Percentiles rank a stretch among this genome's conserved stretches.
Evolutionary conservation across 1,140 invertebrate species (phyloP).

Genomic region (Caerostris extrusa): DNA sequence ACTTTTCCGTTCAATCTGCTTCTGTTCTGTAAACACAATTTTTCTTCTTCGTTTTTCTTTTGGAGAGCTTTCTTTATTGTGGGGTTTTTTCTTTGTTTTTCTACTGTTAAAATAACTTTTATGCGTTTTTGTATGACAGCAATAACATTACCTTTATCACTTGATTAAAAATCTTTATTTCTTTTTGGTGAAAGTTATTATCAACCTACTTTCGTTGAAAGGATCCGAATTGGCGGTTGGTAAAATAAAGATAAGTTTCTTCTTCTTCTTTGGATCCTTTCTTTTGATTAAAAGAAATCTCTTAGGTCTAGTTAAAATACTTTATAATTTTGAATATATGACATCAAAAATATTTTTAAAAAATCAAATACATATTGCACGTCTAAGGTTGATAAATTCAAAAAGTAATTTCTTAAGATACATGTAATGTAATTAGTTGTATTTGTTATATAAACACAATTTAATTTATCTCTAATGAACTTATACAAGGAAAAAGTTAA

Average conservation of each 20-base stretch:
- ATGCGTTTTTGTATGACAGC: neutral
- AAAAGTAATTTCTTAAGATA: neutral
- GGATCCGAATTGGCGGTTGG: neutral
- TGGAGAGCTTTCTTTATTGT: neutral
- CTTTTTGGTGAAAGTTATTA: neutral
- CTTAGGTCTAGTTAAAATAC: neutral
- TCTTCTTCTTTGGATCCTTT: neutral
- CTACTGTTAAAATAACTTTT: neutral
- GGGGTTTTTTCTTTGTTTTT: neutral
- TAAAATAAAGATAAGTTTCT: neutral
- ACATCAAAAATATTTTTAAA: neutral
- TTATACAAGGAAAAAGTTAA: too few species aligned
- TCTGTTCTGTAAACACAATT: neutral
- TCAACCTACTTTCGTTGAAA: neutral
- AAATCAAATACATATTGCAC: neutral
- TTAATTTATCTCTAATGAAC: too few species aligned
- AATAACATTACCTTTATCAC: neutral
- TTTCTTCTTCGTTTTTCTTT: neutral
- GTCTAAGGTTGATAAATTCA: too few species aligned
- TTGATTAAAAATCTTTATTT: constrained; percentile 1
- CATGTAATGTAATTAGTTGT: too few species aligned
- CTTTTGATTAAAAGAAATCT: neutral
- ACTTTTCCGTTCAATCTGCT: neutral
- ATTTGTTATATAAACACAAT: too few species aligned
- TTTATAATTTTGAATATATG: neutral